These are phyloP conservation scores for Drosophila paramelanica DNA, from an alignment of 2,888 invertebrate genomes.

Conservation along the genomic window DNA sequence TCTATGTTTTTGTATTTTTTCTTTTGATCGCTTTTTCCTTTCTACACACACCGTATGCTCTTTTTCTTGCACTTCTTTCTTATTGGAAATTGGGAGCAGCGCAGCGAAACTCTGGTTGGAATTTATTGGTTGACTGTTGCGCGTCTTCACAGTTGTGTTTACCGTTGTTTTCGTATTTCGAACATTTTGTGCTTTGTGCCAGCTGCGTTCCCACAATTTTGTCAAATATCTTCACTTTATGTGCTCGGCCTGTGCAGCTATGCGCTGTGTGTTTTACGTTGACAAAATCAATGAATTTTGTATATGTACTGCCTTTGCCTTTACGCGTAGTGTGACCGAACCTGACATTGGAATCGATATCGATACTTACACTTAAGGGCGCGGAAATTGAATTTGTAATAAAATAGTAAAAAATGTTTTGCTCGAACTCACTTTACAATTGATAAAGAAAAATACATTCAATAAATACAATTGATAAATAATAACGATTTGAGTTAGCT, in stretches of 20 bases:
- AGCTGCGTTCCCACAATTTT: conserved; percentile 49
- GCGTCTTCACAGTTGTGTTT: conserved; percentile 28
- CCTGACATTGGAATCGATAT: conserved; percentile 7
- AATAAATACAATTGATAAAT: no score
- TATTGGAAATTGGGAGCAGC: conserved; percentile 54
- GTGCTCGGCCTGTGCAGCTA: conserved; percentile 58
- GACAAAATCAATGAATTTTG: conserved; percentile 83
- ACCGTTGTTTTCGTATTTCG: conserved; percentile 8
- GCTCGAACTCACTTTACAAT: background rate
- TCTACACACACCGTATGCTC: conserved; percentile 58
- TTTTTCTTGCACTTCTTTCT: conserved; percentile 55
- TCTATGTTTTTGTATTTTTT: conserved; percentile 23
- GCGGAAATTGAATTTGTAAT: conserved; percentile 13
- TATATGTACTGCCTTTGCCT: conserved; percentile 71
- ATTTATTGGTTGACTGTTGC: conserved; percentile 3
- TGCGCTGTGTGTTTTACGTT: conserved; percentile 72
- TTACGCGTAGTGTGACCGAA: conserved; percentile 43
- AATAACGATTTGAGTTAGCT: no score
- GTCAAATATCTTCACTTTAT: conserved; percentile 62
- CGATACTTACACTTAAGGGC: conserved; percentile 15
- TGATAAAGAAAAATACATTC: background rate
- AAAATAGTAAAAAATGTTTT: no score
- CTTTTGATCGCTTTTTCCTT: conserved; percentile 34
- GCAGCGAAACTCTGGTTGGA: conserved; percentile 44
- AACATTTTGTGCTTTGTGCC: conserved; percentile 48